A percentile compares a stretch with the other conserved stretches of the same genome.
Conservation (phyloP, 2,797 vertebrate genomes). For the Zenarchopterus dispar region DNA sequence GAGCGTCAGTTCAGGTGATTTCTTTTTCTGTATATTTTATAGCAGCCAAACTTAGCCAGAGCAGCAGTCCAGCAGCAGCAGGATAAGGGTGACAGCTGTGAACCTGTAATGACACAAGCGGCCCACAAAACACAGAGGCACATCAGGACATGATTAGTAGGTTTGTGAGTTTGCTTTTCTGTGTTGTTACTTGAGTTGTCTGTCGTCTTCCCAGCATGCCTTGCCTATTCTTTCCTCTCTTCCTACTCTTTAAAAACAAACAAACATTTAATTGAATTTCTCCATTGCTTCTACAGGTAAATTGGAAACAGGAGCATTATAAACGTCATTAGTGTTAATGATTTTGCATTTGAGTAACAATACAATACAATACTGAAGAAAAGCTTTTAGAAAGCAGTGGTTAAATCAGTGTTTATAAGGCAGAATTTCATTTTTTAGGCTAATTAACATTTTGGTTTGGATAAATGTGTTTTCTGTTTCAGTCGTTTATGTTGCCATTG, state of each 20-base stretch:
- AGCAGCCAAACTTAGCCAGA: conserved; percentile 28
- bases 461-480: too few relatives aligned
- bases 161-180: conserved; percentile 19
- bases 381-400: too few relatives aligned
- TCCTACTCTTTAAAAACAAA: too few relatives aligned
- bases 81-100: background rate
- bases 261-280: too few relatives aligned
- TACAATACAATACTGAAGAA: too few relatives aligned
- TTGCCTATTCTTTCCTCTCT: background rate
- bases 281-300: background rate
- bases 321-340: background rate
- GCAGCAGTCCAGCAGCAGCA: conserved; percentile 19
- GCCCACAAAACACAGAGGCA: conserved; percentile 1
- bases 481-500: too few relatives aligned
- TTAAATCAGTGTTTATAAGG: too few relatives aligned
- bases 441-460: too few relatives aligned
- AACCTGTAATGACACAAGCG: conserved; percentile 12
- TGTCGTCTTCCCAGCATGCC: background rate
- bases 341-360: background rate
- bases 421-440: too few relatives aligned
- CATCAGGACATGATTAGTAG: conserved; percentile 12
- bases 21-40: conserved; percentile 42
- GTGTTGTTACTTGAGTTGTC: background rate
- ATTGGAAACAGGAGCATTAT: background rate
- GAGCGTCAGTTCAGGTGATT: conserved; percentile 64